A percentile compares a stretch with the other conserved stretches of the same genome.
These are phyloP conservation scores for Desoria tigrina DNA, from an alignment of 2,888 invertebrate genomes.

Conservation along the genomic window DNA sequence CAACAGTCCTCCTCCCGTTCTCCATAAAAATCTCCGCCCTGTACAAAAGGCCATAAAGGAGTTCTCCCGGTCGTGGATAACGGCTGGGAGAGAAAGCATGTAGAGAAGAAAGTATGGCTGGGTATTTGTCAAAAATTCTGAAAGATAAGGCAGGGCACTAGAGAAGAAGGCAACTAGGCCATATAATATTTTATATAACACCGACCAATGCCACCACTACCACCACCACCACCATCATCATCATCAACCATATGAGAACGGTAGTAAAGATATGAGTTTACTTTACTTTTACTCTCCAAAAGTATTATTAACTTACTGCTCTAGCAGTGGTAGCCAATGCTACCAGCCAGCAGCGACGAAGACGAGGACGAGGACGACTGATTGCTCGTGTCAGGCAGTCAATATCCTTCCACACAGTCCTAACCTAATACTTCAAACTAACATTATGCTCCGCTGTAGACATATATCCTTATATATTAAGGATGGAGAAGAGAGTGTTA, in stretches of 20 bases:
- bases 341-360: conserved; percentile 2
- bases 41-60: conserved; percentile 8
- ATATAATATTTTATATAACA: neutral
- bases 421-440: no score
- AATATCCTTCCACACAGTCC: no score
- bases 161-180: neutral
- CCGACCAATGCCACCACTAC: no score
- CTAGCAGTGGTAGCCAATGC: neutral
- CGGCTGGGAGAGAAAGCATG: conserved; percentile 2
- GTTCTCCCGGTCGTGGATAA: neutral
- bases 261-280: conserved; percentile 11
- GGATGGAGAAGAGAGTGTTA: neutral
- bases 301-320: conserved; percentile 13
- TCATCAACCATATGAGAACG: conserved; percentile 8
- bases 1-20: neutral
- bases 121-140: conserved; percentile 19
- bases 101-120: neutral
- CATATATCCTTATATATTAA: neutral
- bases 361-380: no score
- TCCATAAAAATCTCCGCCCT: conserved; percentile 13
- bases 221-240: no score
- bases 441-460: no score
- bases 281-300: conserved; percentile 12
- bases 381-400: no score
- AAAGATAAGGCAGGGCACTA: conserved; percentile 7